phyloP scores from a whole-genome alignment of 2,113 vertebrate species.

The Vidua chalybeata region DNA sequence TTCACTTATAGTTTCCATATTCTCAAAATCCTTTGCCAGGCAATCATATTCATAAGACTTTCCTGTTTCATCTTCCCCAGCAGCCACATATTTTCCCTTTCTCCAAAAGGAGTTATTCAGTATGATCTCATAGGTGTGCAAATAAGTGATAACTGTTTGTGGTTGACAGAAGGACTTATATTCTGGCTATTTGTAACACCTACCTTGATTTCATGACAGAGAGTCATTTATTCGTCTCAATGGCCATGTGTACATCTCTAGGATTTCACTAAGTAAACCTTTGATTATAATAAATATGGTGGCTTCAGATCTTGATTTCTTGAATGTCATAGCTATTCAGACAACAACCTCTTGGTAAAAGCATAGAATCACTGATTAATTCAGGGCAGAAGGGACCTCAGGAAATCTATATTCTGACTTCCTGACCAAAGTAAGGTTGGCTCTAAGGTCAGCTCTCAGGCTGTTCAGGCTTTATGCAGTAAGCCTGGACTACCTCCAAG shows the following conservation, averaged over 20 bases:
- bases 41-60: too few relatives aligned
- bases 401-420: neutral
- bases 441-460: neutral
- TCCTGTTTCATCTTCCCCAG: too few relatives aligned
- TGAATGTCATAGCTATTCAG: neutral
- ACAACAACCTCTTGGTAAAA: neutral
- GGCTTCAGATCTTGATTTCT: neutral
- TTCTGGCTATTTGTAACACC: neutral
- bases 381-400: neutral
- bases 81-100: neutral
- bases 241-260: neutral
- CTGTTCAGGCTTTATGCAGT: neutral
- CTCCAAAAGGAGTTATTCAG: neutral
- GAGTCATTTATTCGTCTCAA: neutral
- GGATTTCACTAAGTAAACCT: neutral
- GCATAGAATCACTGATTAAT: neutral
- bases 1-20: too few relatives aligned
- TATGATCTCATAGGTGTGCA: neutral
- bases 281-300: neutral
- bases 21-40: too few relatives aligned
- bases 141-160: neutral
- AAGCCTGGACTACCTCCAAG: neutral
- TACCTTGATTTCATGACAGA: neutral
- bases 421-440: neutral
- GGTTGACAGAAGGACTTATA: neutral